Evolutionary conservation across 2,888 invertebrate genomes (phyloP).

Genomic region (Patella depressa): DNA sequence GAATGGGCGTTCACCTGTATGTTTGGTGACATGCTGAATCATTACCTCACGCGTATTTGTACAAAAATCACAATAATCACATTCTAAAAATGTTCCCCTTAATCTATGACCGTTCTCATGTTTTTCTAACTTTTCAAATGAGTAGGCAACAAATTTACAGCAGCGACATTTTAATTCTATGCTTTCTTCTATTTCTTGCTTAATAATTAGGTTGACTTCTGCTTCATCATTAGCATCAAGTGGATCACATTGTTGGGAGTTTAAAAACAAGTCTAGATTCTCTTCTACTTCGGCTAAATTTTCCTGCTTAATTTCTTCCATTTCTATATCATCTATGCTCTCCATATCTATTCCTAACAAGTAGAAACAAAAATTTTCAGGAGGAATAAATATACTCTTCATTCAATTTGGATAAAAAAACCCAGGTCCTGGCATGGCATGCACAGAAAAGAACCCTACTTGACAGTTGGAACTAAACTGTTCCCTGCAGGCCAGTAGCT

Average conservation of each 20-base stretch:
- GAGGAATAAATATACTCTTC: too few relatives aligned
- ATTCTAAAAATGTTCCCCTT: constrained; percentile 32
- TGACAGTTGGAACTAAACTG: too few relatives aligned
- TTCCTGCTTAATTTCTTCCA: neutral
- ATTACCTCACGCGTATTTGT: constrained; percentile 34
- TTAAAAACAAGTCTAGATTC: neutral
- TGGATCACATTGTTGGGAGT: neutral
- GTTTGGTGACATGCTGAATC: constrained; percentile 48
- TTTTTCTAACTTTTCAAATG: constrained; percentile 4
- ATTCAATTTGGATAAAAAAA: too few relatives aligned
- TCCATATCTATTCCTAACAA: too few relatives aligned
- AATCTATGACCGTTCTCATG: constrained; percentile 26
- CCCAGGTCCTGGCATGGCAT: too few relatives aligned
- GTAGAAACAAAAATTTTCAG: too few relatives aligned
- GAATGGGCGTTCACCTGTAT: constrained; percentile 49
- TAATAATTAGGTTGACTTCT: constrained; percentile 1
- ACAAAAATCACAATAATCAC: constrained; percentile 47
- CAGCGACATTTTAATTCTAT: constrained; percentile 19
- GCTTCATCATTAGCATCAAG: neutral
- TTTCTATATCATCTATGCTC: neutral
- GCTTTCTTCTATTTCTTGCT: neutral
- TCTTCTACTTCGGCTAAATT: neutral
- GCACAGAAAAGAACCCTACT: too few relatives aligned
- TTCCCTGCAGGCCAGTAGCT: too few relatives aligned
- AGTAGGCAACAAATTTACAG: constrained; percentile 20